Percentiles rank a stretch among this genome's conserved stretches.
phyloP scores from a whole-genome alignment of 2,113 vertebrate genomes.

The Corapipo altera region DNA sequence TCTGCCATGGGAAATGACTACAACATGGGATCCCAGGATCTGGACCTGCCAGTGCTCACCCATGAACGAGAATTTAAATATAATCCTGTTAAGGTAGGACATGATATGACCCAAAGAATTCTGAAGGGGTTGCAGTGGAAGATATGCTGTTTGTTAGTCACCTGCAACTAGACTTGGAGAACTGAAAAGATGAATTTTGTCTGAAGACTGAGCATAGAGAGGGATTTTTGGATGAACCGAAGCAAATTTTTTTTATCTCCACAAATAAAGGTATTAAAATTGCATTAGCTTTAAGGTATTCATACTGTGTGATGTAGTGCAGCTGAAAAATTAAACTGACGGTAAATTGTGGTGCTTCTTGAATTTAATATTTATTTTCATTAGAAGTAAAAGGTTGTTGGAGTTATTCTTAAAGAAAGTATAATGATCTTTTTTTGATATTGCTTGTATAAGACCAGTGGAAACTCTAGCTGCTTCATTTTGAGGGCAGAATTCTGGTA shows the following conservation, averaged over 20 bases:
- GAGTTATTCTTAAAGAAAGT: neutral
- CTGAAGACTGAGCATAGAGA: neutral
- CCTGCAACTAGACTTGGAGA: neutral
- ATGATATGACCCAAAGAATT: neutral
- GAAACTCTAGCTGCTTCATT: neutral
- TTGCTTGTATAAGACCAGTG: neutral
- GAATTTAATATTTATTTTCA: neutral
- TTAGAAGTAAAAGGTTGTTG: neutral
- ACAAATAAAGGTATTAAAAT: neutral
- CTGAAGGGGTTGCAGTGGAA: neutral
- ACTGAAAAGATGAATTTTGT: neutral
- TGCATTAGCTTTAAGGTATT: neutral
- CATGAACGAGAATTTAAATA: neutral
- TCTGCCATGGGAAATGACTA: rapidly evolving
- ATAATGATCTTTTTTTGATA: neutral
- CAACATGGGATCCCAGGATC: neutral
- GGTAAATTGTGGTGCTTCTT: neutral
- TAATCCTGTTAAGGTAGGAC: neutral
- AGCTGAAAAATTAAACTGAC: neutral
- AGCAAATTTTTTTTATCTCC: neutral
- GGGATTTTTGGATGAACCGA: neutral
- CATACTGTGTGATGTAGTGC: neutral
- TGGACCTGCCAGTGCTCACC: neutral
- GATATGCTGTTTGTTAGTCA: neutral
- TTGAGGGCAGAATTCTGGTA: neutral